A percentile compares a stretch with the other conserved stretches of the same genome.
Evolutionary conservation across 2,113 vertebrate genomes (phyloP).

Genomic region (Ia io): DNA sequence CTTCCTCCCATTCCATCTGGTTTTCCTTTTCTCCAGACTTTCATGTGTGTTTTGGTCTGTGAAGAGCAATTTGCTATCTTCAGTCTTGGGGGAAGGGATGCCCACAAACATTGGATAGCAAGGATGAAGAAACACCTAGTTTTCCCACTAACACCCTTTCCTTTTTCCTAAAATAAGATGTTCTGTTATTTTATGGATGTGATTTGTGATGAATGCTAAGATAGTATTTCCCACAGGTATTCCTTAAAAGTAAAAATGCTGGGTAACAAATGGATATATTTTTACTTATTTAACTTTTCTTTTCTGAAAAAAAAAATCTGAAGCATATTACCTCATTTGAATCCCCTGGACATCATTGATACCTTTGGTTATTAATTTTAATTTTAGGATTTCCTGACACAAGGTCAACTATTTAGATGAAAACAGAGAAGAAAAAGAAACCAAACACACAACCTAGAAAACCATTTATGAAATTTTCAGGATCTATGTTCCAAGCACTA

Average conservation of each 20-base stretch:
- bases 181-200: background rate
- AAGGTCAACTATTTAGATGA: background rate
- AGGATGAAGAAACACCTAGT: background rate
- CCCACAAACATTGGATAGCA: background rate
- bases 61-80: background rate
- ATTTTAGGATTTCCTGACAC: background rate
- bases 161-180: background rate
- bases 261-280: background rate
- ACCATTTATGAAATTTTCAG: background rate
- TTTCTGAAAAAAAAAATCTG: background rate
- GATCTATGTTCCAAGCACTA: background rate
- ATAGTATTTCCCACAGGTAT: background rate
- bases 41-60: background rate
- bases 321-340: background rate
- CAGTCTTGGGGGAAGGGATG: background rate
- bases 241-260: background rate
- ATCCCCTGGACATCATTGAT: background rate
- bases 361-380: background rate
- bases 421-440: background rate
- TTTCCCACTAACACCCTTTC: background rate
- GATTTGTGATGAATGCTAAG: background rate
- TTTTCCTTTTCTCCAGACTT: background rate
- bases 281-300: background rate
- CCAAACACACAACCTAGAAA: background rate
- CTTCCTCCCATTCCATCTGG: constrained; percentile 15